Evolutionary conservation across 2,888 invertebrate genomes (phyloP).

Genomic region (Dasypogon diadema): DNA sequence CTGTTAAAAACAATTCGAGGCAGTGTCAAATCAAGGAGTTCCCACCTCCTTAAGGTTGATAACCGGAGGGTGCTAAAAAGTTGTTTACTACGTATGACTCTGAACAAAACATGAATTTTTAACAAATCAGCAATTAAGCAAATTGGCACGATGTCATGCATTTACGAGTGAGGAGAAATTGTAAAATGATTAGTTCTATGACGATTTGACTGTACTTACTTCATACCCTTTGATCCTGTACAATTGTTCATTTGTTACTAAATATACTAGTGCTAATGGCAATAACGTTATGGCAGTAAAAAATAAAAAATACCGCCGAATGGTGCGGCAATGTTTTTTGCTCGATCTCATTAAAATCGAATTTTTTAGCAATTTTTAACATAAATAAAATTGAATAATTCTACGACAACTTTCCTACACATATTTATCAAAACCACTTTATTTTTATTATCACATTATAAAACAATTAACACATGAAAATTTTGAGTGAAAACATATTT

Average conservation of each 20-base stretch:
- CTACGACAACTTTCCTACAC: slow-evolving; percentile 2
- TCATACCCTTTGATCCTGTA: slow-evolving; percentile 68
- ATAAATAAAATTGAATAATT: slow-evolving; percentile 1
- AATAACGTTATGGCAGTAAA: slow-evolving; percentile 67
- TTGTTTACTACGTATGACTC: slow-evolving; percentile 30
- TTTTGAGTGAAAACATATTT: neutral
- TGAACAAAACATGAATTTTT: slow-evolving; percentile 9
- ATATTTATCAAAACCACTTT: slow-evolving; percentile 4
- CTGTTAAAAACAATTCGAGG: too few relatives aligned
- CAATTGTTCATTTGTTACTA: slow-evolving; percentile 68
- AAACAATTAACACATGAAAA: slow-evolving; percentile 10
- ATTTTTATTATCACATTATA: slow-evolving; percentile 46
- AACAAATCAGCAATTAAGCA: slow-evolving; percentile 25
- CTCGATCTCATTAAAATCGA: slow-evolving; percentile 67
- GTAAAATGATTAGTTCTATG: neutral
- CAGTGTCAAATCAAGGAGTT: neutral
- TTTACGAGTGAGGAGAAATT: neutral
- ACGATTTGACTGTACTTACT: slow-evolving; percentile 62
- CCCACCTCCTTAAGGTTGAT: slow-evolving; percentile 27
- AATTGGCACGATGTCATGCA: slow-evolving; percentile 21
- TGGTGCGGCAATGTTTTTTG: slow-evolving; percentile 67
- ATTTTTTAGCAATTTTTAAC: slow-evolving; percentile 54
- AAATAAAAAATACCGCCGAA: slow-evolving; percentile 68
- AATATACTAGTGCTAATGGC: slow-evolving; percentile 67
- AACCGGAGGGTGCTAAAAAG: slow-evolving; percentile 2